Evolutionary conservation across 2,113 vertebrate genomes (phyloP).

Genomic region (Addax nasomaculatus): DNA sequence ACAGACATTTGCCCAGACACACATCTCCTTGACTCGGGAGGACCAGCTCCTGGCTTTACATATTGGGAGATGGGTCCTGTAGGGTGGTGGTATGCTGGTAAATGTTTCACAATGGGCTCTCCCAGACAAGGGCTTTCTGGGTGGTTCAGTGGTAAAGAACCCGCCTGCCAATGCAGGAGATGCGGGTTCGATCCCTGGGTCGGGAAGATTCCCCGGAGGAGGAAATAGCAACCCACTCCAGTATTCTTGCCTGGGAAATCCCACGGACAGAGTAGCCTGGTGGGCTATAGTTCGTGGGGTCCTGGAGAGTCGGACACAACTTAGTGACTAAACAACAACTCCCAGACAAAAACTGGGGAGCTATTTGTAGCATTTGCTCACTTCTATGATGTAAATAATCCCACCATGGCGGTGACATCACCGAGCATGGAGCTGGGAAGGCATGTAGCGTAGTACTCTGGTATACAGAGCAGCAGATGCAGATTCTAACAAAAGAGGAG

Average conservation of each 20-base stretch:
- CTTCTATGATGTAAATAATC: not conserved
- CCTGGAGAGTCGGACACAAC: not conserved
- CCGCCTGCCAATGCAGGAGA: not conserved
- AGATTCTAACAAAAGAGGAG: not conserved
- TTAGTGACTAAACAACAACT: not conserved
- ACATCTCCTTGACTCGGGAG: not conserved
- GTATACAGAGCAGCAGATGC: fast-evolving
- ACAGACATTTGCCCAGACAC: fast-evolving
- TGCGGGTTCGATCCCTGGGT: not conserved
- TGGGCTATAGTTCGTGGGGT: not conserved
- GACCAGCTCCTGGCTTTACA: not conserved
- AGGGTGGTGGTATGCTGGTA: not conserved
- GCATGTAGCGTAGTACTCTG: fast-evolving
- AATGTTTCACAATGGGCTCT: not conserved
- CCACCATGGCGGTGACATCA: fast-evolving
- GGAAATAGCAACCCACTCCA: not conserved
- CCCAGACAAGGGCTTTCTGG: not conserved
- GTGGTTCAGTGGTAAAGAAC: not conserved
- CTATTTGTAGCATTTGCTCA: not conserved
- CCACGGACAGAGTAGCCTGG: not conserved
- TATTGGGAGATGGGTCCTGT: not conserved
- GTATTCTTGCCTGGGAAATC: not conserved
- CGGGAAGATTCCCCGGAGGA: not conserved
- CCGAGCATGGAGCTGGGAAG: not conserved
- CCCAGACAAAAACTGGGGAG: not conserved